Evolutionary conservation across 1,140 invertebrate species (phyloP).

Genomic region (Sinella curviseta): DNA sequence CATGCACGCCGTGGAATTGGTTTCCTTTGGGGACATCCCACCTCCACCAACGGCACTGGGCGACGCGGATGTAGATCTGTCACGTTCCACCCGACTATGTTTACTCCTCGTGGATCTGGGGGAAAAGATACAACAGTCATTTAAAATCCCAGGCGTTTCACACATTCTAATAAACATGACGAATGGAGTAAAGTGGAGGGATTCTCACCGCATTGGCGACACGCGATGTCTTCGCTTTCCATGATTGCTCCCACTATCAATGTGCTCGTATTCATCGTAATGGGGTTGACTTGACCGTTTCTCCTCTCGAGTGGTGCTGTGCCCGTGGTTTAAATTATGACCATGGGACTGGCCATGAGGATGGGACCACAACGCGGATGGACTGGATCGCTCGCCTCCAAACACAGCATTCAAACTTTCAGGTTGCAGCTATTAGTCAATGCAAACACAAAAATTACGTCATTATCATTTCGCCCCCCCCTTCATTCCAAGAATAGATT

Average conservation of each 20-base stretch:
- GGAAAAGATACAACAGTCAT: background rate
- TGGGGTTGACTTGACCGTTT: slow-evolving; percentile 55
- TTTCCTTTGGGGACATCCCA: slow-evolving; percentile 53
- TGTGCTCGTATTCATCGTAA: slow-evolving; percentile 55
- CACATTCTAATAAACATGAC: background rate
- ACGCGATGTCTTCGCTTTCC: slow-evolving; percentile 64
- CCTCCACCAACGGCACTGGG: slow-evolving; percentile 46
- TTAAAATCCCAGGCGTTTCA: background rate
- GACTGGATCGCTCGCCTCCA: slow-evolving; percentile 18
- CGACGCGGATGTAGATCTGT: slow-evolving; percentile 37
- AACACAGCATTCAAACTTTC: slow-evolving; percentile 39
- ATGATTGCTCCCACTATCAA: slow-evolving; percentile 60
- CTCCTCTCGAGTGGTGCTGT: slow-evolving; percentile 58
- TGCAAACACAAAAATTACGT: slow-evolving; percentile 15
- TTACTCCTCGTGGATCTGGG: slow-evolving; percentile 30
- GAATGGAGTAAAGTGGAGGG: slow-evolving; percentile 15
- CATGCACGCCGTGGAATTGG: slow-evolving; percentile 55
- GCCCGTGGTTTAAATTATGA: slow-evolving; percentile 54
- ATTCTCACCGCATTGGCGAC: slow-evolving; percentile 60
- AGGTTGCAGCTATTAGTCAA: slow-evolving; percentile 24
- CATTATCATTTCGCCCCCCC: no score
- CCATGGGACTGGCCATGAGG: slow-evolving; percentile 46
- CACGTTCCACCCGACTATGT: slow-evolving; percentile 45
- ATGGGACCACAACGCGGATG: slow-evolving; percentile 38
- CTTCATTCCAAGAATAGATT: background rate